Base-by-base conservation (phyloP, 2,113 vertebrate genomes). In the Lepus europaeus region DNA sequence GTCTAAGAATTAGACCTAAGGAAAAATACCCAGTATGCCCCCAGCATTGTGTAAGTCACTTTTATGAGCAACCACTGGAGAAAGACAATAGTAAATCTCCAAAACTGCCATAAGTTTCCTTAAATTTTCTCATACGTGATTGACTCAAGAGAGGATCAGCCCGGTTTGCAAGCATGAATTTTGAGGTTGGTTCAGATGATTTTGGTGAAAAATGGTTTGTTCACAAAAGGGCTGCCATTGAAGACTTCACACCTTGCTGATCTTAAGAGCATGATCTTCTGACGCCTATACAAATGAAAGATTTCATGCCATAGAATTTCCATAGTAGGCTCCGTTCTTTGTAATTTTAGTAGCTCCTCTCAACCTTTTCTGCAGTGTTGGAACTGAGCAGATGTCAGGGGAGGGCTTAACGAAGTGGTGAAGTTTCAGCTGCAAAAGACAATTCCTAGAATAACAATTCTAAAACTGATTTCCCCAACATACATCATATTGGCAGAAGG, bases 361-460 rank as follows among this genome's bases (percentile, higher is more conserved):
- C 86, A 96, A 95, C 91, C 89, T 95, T 89, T 95, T 69, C 64
- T 66, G 82, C 79, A 78, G 93, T 86, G 92, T 81, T 76, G 25
- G 91, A 95, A 81, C 64, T 1, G 14, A 97, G 93, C 95, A 97
- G 95, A 97, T 97, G 97, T 95, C 89, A 94, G 49, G 87, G 95
- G 82, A 95, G 64, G 89, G 91, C 66, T 96, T 94, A 86, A 88
- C 93, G 66, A 92, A 94, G 78, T 96, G 94, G 86, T 92, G 66
- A 96, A 94, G 82, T 97, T 97, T 96, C 64, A 94, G 87, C 95
- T 96, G 93, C 86, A 96, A 97, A 96, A 97, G 89, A 86, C 95
- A 95, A 79, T 90, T 96, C 89, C 74, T 91, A 92, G 91, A 95
- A 96, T 96, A 77, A 96, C 93, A 96, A 97, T 92, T 96, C 83